These are phyloP conservation scores for Allygus modestus DNA, from an alignment of 2,888 invertebrate genomes.

Conservation along the genomic window DNA sequence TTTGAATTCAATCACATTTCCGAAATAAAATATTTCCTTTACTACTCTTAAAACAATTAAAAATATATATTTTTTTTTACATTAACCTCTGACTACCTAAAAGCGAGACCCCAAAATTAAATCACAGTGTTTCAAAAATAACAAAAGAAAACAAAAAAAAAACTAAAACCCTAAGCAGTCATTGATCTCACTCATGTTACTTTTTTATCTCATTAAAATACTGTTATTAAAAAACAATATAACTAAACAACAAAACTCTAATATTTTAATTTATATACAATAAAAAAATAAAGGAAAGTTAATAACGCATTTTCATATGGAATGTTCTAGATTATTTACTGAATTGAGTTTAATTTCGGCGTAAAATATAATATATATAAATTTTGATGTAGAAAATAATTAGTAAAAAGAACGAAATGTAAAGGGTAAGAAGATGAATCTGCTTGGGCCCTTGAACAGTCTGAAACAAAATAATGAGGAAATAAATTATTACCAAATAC, in stretches of 20 bases:
- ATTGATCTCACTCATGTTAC: no score
- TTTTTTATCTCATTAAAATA: constrained; percentile 5
- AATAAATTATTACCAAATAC: constrained; percentile 38
- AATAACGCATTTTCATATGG: not conserved
- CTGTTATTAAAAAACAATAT: not conserved
- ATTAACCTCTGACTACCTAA: not conserved
- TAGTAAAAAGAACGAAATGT: constrained; percentile 46
- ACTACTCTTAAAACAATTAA: not conserved
- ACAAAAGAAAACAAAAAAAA: not conserved
- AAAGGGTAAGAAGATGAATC: constrained; percentile 59
- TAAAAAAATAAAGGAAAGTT: not conserved
- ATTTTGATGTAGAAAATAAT: constrained; percentile 41
- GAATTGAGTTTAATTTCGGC: not conserved
- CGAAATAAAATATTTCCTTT: not conserved
- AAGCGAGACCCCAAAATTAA: constrained; percentile 1
- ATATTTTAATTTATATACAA: not conserved
- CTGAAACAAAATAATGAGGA: constrained; percentile 60
- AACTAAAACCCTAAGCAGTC: not conserved
- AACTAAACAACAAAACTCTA: not conserved
- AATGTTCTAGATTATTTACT: not conserved
- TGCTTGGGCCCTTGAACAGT: constrained; percentile 61
- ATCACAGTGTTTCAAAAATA: not conserved
- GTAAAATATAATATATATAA: constrained; percentile 36
- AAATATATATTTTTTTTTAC: not conserved
- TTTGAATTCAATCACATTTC: constrained; percentile 8